Base-by-base conservation (phyloP, 2,113 vertebrate genomes). In the Oxyruncus cristatus region DNA sequence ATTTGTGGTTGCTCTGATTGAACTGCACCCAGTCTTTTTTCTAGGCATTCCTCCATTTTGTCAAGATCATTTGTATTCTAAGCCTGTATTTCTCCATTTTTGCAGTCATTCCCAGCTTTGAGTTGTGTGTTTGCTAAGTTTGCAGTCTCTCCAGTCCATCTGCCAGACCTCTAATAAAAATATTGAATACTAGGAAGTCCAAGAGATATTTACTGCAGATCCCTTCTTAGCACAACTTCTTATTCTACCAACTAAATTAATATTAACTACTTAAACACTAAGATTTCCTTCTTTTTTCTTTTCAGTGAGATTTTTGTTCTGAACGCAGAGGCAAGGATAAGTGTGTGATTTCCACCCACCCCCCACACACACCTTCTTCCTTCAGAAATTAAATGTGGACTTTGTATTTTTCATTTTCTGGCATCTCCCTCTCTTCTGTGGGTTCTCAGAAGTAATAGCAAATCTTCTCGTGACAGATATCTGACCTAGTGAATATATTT, bases 1-100 rank as follows among this genome's bases (percentile, higher is more conserved):
- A 90, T 73, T 86, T 78, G 72, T 65, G 65, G 20, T 84, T 84
- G 33, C 47, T 71, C 68, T 67, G 39, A 75, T 1, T 49, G 44
- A 89, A 86, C 33, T 72, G 23, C 23, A 68, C 23, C 5, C 61
- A n/a, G 47, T n/a, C 39, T 86, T 80, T 94, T 91, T 74, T 41
- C 78, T 77, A 67, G 52, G 17, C 18, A 46, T 78, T 93, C 83
- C 83, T 95, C 42, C 56, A 93, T 93, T 78, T 95, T 84, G 35
- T 63, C 49, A 71, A 61, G 70, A 59, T 22, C 2, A 19, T 89
- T 95, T 77, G 47, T 72, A 59, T 78, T 84, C 73, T 78, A 77
- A 93, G 27, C 17, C 24, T 67, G 27, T 47, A 33, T 77, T 91
- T 95, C 55, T 86, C 20, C 11, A 24, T 77, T 92, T 59, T 77